Conservation (phyloP, 2,113 vertebrate species). For the Tichodroma muraria region DNA sequence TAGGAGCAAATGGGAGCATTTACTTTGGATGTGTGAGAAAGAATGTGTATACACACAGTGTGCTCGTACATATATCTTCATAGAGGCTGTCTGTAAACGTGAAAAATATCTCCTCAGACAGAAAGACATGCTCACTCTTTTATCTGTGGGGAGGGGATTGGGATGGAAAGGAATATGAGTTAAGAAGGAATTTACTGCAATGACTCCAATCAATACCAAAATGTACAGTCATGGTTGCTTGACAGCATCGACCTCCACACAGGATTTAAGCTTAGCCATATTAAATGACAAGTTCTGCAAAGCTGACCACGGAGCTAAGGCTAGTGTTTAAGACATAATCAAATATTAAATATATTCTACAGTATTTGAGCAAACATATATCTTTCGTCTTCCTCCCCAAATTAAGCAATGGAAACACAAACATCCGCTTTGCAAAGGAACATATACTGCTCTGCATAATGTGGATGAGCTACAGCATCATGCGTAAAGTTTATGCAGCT, state of each 20-base stretch:
- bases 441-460: conserved; percentile 70
- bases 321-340: conserved; percentile 69
- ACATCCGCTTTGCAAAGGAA: conserved; percentile 49
- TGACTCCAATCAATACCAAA: conserved; percentile 79
- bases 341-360: conserved; percentile 67
- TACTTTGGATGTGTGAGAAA: not conserved
- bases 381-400: conserved; percentile 6
- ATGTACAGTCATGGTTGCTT: conserved; percentile 80
- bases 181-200: conserved; percentile 73
- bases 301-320: conserved; percentile 64
- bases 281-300: conserved; percentile 75
- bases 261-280: conserved; percentile 70
- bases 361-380: conserved; percentile 55
- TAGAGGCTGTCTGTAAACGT: conserved; percentile 24
- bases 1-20: conserved; percentile 31
- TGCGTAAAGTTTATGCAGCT: conserved; percentile 79
- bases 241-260: conserved; percentile 74
- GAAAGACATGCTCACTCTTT: conserved; percentile 64
- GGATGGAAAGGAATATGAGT: conserved; percentile 63
- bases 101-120: conserved; percentile 33
- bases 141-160: conserved; percentile 59
- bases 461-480: conserved; percentile 74
- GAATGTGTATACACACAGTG: not conserved
- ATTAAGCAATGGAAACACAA: conserved; percentile 55
- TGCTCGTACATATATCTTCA: conserved; percentile 24